Evolutionary conservation across 2,797 vertebrate species (phyloP), one percentile per base, ranked within the genome.

Genomic region (Melanotaenia pygmaea): DNA sequence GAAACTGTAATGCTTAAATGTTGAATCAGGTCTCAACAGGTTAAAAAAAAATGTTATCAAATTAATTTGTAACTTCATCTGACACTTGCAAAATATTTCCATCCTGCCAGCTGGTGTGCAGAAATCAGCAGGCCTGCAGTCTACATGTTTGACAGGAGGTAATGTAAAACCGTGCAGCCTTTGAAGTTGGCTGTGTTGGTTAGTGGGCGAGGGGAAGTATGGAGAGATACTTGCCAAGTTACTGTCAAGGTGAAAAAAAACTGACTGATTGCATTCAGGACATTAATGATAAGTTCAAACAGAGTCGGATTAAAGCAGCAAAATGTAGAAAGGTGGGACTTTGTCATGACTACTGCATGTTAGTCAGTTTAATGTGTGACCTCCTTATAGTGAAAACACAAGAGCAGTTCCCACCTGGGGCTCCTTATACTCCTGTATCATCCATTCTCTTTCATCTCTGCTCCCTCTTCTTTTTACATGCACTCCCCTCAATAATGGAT

Each of bases 401-500:
- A 28, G 58, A 78, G 61, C 74, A 50, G 58, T 43, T 79, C 53
- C 43, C 64, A 67, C 70, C 77, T 30, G 40, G 60, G 76, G 62
- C 66, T 81, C 73, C 60, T 80, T 61, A 74, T 53, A 64, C 60
- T 65, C 81, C 40, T 80, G 62, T 65, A 75, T 86, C 79, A 77
- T 50, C 66, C 61, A 79, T 84, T 82, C 72, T 62, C 85, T 89
- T 89, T 90, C 76, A 88, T 87, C 84, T 85, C 24, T 16, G 26
- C 67, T 66, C 72, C 73, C 69, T 80, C 62, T 59, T 83, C 79
- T 78, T 67, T 82, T 79, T 71, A 78, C 38, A 71, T 66, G 75
- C 75, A 81, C 76, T 80, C 77, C 77, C 64, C 76, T 88, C 80
- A 87, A 80, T 91, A 84, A 88, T 88, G 64, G 65, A 91, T 88